phyloP scores from a whole-genome alignment of 2,888 invertebrate species.

The Nysson spinosus region DNA sequence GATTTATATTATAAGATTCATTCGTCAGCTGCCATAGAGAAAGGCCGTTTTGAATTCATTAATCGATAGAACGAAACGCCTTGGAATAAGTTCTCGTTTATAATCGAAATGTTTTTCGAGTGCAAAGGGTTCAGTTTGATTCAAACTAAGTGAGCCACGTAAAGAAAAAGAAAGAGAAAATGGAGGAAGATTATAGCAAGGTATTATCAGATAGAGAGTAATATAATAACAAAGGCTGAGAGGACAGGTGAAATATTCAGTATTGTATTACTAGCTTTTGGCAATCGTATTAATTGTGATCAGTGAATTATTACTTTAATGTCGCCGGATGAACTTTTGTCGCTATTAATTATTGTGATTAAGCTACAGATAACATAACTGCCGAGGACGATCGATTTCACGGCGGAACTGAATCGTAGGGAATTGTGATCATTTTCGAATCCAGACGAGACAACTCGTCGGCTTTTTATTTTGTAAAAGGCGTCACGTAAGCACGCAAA shows the following conservation, averaged over 20 bases:
- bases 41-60: no score
- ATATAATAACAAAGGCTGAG: conserved; percentile 7
- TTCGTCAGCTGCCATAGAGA: no score
- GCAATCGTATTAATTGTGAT: conserved; percentile 40
- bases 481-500: conserved; percentile 40
- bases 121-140: no score
- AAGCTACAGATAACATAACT: neutral
- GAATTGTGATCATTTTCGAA: conserved; percentile 23
- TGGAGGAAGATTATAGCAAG: neutral
- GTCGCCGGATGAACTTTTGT: conserved; percentile 21
- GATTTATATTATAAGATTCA: no score
- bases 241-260: conserved; percentile 22
- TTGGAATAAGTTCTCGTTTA: no score
- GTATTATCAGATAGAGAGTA: neutral
- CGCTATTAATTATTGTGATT: conserved; percentile 17
- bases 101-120: no score
- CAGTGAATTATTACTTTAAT: conserved; percentile 29
- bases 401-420: neutral
- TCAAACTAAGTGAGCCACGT: neutral
- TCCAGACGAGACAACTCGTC: conserved; percentile 10
- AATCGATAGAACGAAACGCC: no score
- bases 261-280: conserved; percentile 36
- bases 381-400: conserved; percentile 10
- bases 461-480: conserved; percentile 33
- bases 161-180: neutral